phyloP scores from a whole-genome alignment of 2,113 vertebrate genomes.

The Octodon degus region DNA sequence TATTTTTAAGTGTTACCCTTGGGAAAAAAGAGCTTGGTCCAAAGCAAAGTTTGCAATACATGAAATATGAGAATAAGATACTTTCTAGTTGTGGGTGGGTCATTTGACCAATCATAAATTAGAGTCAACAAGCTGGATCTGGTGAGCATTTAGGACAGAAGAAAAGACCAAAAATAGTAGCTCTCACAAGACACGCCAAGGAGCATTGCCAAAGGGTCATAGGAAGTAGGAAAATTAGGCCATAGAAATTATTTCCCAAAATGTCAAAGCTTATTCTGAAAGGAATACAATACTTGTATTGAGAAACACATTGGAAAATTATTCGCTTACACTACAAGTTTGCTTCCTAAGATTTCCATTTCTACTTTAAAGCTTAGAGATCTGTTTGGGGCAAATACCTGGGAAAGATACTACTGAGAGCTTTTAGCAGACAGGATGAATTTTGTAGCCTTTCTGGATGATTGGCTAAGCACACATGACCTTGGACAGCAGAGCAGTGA shows the following conservation, averaged over 20 bases:
- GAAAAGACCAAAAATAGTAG: not conserved
- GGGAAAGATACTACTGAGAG: not conserved
- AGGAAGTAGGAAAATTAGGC: not conserved
- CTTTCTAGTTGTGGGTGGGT: not conserved
- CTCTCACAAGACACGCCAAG: not conserved
- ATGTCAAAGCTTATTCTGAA: not conserved
- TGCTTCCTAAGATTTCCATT: not conserved
- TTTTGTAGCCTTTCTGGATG: not conserved
- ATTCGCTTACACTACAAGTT: not conserved
- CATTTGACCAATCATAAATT: not conserved
- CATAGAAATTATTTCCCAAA: not conserved
- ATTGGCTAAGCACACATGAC: not conserved
- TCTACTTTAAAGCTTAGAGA: slow-evolving; percentile 41
- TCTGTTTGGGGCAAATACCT: slow-evolving; percentile 12
- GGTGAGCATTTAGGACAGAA: not conserved
- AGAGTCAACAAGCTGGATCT: not conserved
- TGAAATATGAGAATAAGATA: slow-evolving; percentile 40
- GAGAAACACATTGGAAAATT: not conserved
- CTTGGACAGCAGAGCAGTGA: not conserved
- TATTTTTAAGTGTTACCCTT: not conserved
- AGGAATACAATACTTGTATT: not conserved
- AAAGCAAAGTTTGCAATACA: slow-evolving; percentile 36
- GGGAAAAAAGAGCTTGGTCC: not conserved
- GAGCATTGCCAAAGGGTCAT: not conserved
- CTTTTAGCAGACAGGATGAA: not conserved